Percentiles rank a stretch among this genome's conserved stretches.
These are phyloP conservation scores for Drosophila bocqueti DNA, from an alignment of 1,140 invertebrate species.

Conservation along the genomic window DNA sequence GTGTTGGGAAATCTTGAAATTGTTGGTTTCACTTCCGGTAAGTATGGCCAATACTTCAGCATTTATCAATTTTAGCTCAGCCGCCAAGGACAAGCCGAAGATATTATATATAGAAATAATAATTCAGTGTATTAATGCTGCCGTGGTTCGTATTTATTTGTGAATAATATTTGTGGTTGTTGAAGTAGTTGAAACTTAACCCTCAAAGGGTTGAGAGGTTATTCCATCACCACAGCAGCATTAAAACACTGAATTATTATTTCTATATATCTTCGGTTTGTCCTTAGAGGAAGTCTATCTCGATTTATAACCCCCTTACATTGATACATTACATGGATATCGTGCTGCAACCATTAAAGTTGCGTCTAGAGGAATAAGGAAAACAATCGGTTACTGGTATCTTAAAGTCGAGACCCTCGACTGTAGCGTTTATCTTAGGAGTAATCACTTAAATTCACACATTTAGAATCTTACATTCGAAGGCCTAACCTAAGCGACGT, in stretches of 20 bases:
- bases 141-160: not conserved
- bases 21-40: not conserved
- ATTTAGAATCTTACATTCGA: constrained; percentile 53
- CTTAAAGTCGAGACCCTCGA: constrained; percentile 38
- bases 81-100: not conserved
- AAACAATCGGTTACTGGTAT: not conserved
- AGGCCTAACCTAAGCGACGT: constrained; percentile 43
- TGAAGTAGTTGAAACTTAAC: not conserved
- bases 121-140: not conserved
- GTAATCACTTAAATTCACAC: constrained; percentile 52
- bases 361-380: not conserved
- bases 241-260: not conserved
- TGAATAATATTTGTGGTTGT: not conserved
- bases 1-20: not conserved
- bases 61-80: too few species aligned
- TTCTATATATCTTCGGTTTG: not conserved
- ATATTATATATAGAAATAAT: not conserved
- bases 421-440: constrained; percentile 18
- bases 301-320: too few species aligned
- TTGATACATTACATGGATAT: too few species aligned
- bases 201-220: not conserved
- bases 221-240: not conserved
- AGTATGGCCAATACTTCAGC: not conserved
- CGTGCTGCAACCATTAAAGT: too few species aligned
- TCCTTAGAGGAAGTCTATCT: not conserved